A percentile compares a stretch with the other conserved stretches of the same genome.
phyloP scores from a whole-genome alignment of 2,113 vertebrate genomes.

The Neomonachus schauinslandi region DNA sequence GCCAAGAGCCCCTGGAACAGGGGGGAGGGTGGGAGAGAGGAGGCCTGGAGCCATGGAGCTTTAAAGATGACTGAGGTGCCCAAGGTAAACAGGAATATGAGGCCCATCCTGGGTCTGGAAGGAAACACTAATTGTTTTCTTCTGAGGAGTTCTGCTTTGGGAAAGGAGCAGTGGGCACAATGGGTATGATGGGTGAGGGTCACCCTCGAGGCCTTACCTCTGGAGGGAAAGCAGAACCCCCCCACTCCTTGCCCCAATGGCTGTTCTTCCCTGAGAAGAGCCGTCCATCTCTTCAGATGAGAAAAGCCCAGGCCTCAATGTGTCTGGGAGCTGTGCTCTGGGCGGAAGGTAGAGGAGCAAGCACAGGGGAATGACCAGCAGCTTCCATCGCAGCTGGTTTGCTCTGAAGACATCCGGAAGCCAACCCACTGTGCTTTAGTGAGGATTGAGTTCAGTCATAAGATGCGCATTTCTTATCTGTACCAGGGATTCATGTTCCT shows the following conservation, averaged over 20 bases:
- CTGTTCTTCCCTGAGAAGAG: not conserved
- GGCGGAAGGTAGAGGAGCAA: not conserved
- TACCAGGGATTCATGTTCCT: not conserved
- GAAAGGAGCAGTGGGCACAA: not conserved
- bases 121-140: not conserved
- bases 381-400: not conserved
- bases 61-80: not conserved
- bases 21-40: not conserved
- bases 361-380: no score
- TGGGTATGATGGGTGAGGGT: not conserved
- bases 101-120: no score
- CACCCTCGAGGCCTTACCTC: not conserved
- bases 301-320: not conserved
- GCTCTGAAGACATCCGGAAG: not conserved
- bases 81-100: not conserved
- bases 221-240: not conserved
- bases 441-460: not conserved
- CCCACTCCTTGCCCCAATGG: not conserved
- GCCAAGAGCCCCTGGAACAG: not conserved
- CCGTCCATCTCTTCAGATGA: not conserved
- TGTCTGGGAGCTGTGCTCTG: not conserved
- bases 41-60: not conserved
- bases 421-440: not conserved
- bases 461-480: not conserved
- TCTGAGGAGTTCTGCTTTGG: not conserved